Conservation (phyloP, 2,113 vertebrate species). For the Carettochelys insculpta region DNA sequence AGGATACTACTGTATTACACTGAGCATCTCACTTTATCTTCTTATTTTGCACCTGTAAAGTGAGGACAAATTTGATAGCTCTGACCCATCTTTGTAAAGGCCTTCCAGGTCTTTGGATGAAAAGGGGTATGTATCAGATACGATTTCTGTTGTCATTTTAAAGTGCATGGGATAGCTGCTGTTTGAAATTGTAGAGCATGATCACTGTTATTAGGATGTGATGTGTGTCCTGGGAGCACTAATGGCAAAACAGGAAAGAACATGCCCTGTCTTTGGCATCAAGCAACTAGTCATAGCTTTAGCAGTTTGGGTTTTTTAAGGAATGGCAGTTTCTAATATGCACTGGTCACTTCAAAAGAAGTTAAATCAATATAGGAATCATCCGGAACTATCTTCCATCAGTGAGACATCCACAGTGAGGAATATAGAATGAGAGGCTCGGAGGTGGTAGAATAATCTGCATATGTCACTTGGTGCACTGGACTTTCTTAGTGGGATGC, state of each 20-base stretch:
- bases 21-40: neutral
- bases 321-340: neutral
- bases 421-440: neutral
- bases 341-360: neutral
- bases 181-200: neutral
- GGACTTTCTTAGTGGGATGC: constrained; percentile 36
- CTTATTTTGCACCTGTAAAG: neutral
- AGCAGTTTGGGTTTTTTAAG: neutral
- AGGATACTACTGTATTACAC: neutral
- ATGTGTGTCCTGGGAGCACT: neutral
- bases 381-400: constrained; percentile 15
- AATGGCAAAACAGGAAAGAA: neutral
- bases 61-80: neutral
- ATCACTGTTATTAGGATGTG: neutral
- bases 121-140: neutral
- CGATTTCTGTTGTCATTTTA: neutral
- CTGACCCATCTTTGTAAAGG: neutral
- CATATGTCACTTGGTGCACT: constrained; percentile 24
- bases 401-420: constrained; percentile 27
- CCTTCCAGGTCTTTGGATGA: constrained; percentile 32
- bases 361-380: neutral
- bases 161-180: neutral
- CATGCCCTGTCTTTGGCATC: neutral
- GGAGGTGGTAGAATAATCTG: constrained; percentile 25
- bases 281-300: neutral